phyloP scores from a whole-genome alignment of 2,888 invertebrate species.

The Chymomyza amoena region DNA sequence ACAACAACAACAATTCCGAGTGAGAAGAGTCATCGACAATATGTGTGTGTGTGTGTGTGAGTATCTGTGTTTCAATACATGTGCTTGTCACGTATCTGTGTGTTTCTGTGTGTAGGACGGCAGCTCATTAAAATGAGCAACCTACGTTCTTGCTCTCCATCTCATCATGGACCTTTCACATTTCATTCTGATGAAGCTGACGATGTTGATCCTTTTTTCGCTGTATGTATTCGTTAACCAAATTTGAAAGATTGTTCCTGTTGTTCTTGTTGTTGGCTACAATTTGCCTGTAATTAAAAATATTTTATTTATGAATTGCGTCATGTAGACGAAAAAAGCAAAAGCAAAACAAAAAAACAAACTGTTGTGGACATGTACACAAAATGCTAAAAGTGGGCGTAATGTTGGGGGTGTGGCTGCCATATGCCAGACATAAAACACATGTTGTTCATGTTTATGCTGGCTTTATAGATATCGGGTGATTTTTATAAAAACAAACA shows the following conservation, averaged over 20 bases:
- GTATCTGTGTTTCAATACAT: background rate
- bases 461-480: no score
- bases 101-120: background rate
- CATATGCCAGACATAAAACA: background rate
- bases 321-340: background rate
- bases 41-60: background rate
- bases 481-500: no score
- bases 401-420: background rate
- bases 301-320: conserved; percentile 23
- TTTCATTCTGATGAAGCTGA: background rate
- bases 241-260: background rate
- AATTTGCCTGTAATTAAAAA: conserved; percentile 24
- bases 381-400: background rate
- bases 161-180: background rate
- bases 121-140: conserved; percentile 1
- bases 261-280: conserved; percentile 5
- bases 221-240: background rate
- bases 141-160: background rate
- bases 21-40: background rate
- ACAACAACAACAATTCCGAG: background rate
- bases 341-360: background rate
- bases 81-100: background rate
- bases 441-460: background rate
- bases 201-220: background rate
- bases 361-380: background rate